Evolutionary conservation across 2,797 vertebrate genomes (phyloP).

Genomic region (Eptatretus atami): DNA sequence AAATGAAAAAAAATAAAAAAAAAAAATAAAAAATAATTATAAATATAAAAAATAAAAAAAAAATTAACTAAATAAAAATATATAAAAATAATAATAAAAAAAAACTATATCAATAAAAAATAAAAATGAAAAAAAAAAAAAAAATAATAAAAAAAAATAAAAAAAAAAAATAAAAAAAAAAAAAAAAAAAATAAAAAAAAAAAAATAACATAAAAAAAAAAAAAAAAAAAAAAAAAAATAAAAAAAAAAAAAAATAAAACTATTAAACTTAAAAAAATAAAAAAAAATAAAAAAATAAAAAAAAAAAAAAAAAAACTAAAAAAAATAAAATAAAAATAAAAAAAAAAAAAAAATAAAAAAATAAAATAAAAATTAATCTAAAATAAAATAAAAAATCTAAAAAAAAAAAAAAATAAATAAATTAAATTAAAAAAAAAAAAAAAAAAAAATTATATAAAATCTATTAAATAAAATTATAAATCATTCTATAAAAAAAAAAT

Average conservation of each 20-base stretch:
- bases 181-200: not conserved
- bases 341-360: no score
- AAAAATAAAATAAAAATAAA: no score
- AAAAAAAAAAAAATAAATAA: no score
- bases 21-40: not conserved
- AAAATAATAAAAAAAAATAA: constrained; percentile 1
- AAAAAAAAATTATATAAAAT: not conserved
- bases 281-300: no score
- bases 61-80: not conserved
- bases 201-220: no score
- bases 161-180: not conserved
- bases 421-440: no score
- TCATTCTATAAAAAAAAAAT: not conserved
- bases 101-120: not conserved
- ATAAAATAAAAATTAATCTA: no score
- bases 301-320: no score
- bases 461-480: not conserved
- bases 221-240: no score
- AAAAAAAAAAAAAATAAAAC: no score
- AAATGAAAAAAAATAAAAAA: not conserved
- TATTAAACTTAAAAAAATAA: no score
- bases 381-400: no score
- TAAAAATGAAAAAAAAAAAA: not conserved
- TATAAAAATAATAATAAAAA: not conserved
- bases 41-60: not conserved